Conservation (phyloP, 2,113 vertebrate species). For the Hemicordylus capensis region DNA sequence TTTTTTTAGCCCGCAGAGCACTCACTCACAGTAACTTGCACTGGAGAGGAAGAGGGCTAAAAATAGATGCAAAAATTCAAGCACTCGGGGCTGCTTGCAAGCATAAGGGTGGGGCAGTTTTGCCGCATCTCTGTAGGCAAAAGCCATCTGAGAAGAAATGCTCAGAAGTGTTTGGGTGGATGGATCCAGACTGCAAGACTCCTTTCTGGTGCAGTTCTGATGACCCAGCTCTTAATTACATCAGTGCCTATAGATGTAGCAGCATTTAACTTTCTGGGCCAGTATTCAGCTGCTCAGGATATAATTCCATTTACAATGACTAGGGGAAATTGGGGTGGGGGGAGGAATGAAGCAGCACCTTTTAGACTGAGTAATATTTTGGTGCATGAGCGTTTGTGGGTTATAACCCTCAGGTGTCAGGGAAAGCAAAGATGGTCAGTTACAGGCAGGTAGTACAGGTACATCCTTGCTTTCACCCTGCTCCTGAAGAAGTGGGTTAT, state of each 20-base stretch:
- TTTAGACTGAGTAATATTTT: too few species aligned
- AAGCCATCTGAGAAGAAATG: background rate
- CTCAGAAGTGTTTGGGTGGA: background rate
- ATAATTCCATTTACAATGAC: background rate
- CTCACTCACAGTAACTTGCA: background rate
- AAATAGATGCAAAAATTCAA: conserved; percentile 11
- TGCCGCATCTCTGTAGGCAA: background rate
- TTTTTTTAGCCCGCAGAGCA: background rate
- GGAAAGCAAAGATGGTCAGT: too few species aligned
- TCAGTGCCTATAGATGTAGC: background rate
- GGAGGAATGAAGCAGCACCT: too few species aligned
- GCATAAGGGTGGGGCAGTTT: background rate
- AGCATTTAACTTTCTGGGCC: background rate
- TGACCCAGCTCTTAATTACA: background rate
- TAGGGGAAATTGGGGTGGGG: too few species aligned
- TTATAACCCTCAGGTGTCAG: too few species aligned
- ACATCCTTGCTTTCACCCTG: too few species aligned
- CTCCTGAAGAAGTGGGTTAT: too few species aligned
- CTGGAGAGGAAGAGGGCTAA: conserved; percentile 8
- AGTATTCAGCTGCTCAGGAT: background rate
- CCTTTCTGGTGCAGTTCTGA: background rate
- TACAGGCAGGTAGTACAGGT: too few species aligned
- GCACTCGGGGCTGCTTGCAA: background rate
- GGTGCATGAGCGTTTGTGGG: too few species aligned
- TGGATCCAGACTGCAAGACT: background rate